These are phyloP conservation scores for Ptychochromis oligacanthus DNA, from an alignment of 2,113 vertebrate species.

Conservation along the genomic window DNA sequence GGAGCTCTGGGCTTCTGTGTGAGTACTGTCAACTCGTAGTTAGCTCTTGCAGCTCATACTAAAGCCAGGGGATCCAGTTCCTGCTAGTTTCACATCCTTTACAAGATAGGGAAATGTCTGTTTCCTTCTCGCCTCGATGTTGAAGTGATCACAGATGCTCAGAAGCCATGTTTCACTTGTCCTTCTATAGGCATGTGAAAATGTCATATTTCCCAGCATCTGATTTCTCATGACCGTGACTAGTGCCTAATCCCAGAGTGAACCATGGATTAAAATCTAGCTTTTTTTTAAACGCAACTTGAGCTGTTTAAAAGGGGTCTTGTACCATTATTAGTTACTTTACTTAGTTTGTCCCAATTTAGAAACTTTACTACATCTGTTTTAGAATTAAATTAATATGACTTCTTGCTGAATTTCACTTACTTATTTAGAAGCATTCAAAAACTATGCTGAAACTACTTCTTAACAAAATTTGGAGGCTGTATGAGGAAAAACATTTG, in stretches of 20 bases:
- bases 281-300: neutral
- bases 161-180: constrained; percentile 39
- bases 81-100: constrained; percentile 56
- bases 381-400: neutral
- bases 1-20: constrained; percentile 89
- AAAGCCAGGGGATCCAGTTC: constrained; percentile 24
- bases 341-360: neutral
- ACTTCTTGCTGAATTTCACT: neutral
- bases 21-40: constrained; percentile 83
- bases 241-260: neutral
- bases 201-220: neutral
- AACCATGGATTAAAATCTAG: neutral
- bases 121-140: constrained; percentile 43
- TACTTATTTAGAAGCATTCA: neutral
- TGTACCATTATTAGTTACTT: neutral
- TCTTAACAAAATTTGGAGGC: neutral
- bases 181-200: constrained; percentile 37
- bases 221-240: constrained; percentile 7
- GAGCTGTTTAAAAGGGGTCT: constrained; percentile 47
- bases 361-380: neutral
- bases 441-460: neutral
- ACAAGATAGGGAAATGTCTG: constrained; percentile 37
- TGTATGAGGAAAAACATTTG: neutral
- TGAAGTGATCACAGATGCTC: constrained; percentile 42
- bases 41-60: constrained; percentile 56